Percentiles rank a stretch among this genome's conserved stretches.
phyloP scores from a whole-genome alignment of 2,797 vertebrate species.

The Psittacula derbiana region DNA sequence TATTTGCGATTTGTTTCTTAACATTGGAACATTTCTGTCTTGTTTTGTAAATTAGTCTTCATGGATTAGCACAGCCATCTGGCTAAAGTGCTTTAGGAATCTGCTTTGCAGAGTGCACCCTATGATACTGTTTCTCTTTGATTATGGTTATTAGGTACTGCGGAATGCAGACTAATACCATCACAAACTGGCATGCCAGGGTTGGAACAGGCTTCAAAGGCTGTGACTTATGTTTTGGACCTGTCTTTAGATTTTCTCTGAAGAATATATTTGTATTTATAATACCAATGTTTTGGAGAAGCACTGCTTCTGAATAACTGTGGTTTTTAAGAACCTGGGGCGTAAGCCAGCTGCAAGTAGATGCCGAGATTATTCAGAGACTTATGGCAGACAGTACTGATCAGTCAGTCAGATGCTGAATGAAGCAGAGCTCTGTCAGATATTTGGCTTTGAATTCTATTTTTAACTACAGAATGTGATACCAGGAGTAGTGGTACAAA shows the following conservation, averaged over 20 bases:
- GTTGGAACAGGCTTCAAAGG: slow-evolving; percentile 5
- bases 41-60: slow-evolving; percentile 38
- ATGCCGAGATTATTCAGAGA: slow-evolving; percentile 20
- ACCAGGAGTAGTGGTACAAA: not conserved
- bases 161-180: not conserved
- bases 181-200: not conserved
- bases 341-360: not conserved
- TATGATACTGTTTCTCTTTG: not conserved
- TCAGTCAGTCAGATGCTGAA: slow-evolving; percentile 17
- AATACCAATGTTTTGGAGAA: not conserved
- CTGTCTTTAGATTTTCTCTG: not conserved
- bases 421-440: not conserved
- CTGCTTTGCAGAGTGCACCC: not conserved
- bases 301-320: not conserved
- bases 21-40: slow-evolving; percentile 8
- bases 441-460: not conserved
- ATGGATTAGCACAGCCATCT: slow-evolving; percentile 20
- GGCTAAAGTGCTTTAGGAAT: slow-evolving; percentile 10
- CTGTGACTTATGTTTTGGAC: not conserved
- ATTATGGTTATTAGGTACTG: not conserved
- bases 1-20: slow-evolving; percentile 19
- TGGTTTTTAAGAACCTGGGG: slow-evolving; percentile 16
- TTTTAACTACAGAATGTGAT: not conserved
- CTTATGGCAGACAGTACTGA: not conserved
- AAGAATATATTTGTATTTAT: not conserved